Evolutionary conservation across 35 echinoderm and acorn worm genomes (phyloP).

Genomic region (Patiria miniata): DNA sequence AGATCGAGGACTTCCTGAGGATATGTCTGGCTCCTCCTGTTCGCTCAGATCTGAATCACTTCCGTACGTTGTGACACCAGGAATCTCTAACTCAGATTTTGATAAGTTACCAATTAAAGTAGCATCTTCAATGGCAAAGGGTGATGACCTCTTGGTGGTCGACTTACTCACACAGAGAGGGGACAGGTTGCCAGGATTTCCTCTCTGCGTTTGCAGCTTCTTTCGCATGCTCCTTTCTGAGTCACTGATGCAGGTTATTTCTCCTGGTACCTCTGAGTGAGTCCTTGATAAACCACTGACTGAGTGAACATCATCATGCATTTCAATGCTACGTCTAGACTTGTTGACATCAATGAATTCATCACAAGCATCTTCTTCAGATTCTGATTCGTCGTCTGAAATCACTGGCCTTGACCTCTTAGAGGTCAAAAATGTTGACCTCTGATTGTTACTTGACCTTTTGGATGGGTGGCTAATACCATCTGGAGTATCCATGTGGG

Average conservation of each 20-base stretch:
- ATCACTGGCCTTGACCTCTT: conserved; percentile 19
- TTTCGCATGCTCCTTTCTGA: too few species aligned
- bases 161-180: not conserved
- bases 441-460: not conserved
- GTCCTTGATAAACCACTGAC: too few species aligned
- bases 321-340: too few species aligned
- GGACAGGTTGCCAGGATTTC: too few species aligned
- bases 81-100: not conserved
- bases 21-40: conserved; percentile 1
- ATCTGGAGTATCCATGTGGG: not conserved
- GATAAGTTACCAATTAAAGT: too few species aligned
- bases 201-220: too few species aligned
- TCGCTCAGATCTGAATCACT: conserved; percentile 22
- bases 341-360: too few species aligned
- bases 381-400: conserved; percentile 21
- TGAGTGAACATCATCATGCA: too few species aligned
- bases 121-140: too few species aligned
- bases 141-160: not conserved
- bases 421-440: not conserved
- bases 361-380: conserved; percentile 7
- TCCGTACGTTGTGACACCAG: conserved; percentile 5
- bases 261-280: too few species aligned
- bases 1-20: conserved; percentile 9
- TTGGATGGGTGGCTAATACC: not conserved
- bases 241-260: too few species aligned